Evolutionary conservation across 2,888 invertebrate species (phyloP), one percentile per base, ranked within the genome.

Genomic region (Ariolimax columbianus): DNA sequence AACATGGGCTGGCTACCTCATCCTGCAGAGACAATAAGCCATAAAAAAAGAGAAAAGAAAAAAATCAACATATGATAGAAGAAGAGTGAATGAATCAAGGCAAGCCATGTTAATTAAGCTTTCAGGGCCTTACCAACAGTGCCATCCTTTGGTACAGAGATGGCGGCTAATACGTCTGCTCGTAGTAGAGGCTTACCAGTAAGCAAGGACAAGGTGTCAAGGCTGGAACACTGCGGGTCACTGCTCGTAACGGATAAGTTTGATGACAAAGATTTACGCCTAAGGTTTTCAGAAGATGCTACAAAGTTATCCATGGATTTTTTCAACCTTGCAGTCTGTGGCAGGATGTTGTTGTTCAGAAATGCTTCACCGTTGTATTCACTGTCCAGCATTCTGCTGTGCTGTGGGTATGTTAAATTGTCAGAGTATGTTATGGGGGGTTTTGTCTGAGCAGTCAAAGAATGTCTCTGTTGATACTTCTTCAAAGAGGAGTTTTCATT

Each of bases 131-230:
- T 81, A 84, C 86, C 83, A 59, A 86, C 30, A 68, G 80, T 78
- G 70, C 82, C 86, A 55, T 82, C 83, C 79, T 77, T 83, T 55
- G 84, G 82, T 9, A 90, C 90, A 17, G 90, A 89, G 70, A 90
- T 91, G 26, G 91, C 90, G 47, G 90, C 90, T 30, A 89, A 88
- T 33, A 91, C 88, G 14, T 90, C 90, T 86, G 88, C 86, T n/a
- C 87, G 86, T 7, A 84, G 84, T 26, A 89, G 89, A 19, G 90
- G 89, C 40, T 89, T 88, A 19, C 91, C 91, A 38, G 89, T 87
- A 66, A 89, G 85, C 55, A 90, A 82, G 7, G 90, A 90, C 63
- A 86, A 86, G 19, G 89, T 89, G 80, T 91, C 91, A 72, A 91
- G 81, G 85, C 90, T 91, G 6, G 90, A 90, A 85, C 89, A 90